Base-by-base conservation (phyloP, 2,113 vertebrate species). In the Sinocyclocheilus rhinocerous region DNA sequence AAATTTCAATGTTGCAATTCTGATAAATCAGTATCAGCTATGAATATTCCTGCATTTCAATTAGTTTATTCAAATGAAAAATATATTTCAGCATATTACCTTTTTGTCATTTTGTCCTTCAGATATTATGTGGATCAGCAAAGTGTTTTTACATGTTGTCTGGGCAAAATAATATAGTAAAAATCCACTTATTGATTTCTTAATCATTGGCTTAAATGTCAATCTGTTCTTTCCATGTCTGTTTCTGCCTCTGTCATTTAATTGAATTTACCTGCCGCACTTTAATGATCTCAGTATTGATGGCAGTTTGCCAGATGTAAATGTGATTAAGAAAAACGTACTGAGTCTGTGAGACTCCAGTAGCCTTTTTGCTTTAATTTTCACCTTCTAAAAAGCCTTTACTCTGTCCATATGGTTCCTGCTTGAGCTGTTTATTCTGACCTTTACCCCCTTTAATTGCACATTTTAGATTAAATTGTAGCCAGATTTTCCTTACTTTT, bases 341-440 rank as follows among this genome's bases (percentile, higher is more conserved):
- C n/a, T n/a, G n/a, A n/a, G n/a, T 29, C 73, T 65, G 36, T 26
- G 33, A 15, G 2, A 77, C 24, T 45, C 9, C 9, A 45, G 2
- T 11, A 45, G 42, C 10, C 42, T 80, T 12, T 52, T 61, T 8
- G 16, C 69, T 42, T 57, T 26, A 57, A 7, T 48, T 36, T 42
- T 26, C n/a, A 39, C 42, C 10, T 39, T 81, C 24, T 33, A n/a
- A 42, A 69, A 26, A 22, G 24, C 26, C 50, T 7, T 72, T 85
- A 11, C 76, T 33, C 65, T 16, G 18, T 33, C 76, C 61, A 70
- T 48, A 33, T 79, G 26, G 67, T 24, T 85, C 36, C 42, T 86
- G 42, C 18, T 52, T 45, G 16, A 70, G 22, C 22, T 45, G 16
- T 80, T 33, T 26, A 67, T 39, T 48, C 33, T 33, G 52, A 67